phyloP scores from a whole-genome alignment of 2,797 vertebrate genomes.

The Taeniopygia guttata region DNA sequence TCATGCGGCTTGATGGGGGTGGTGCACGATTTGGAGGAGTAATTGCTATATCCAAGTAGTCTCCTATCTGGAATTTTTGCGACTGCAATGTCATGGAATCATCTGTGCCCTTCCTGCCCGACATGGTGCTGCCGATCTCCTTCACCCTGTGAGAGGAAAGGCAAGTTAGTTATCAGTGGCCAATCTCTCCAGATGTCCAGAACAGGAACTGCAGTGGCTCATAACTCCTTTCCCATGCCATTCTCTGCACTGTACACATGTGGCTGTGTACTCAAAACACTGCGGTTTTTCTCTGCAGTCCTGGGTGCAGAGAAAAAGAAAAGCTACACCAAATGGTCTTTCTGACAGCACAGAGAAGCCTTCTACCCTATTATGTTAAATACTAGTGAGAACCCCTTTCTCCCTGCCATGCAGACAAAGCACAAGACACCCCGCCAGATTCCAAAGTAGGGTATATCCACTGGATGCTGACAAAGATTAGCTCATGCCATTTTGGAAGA shows the following conservation, averaged over 20 bases:
- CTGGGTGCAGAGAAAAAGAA: neutral
- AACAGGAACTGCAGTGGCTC: rapidly evolving
- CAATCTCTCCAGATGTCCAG: neutral
- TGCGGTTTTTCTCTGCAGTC: neutral
- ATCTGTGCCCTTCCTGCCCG: constrained; percentile 92
- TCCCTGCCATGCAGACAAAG: neutral
- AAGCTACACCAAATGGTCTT: neutral
- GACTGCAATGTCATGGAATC: constrained; percentile 97
- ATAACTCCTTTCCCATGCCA: rapidly evolving
- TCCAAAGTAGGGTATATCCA: neutral
- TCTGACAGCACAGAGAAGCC: neutral
- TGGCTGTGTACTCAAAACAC: rapidly evolving
- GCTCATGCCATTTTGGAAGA: neutral
- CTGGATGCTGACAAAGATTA: neutral
- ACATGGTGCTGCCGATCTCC: constrained; percentile 94
- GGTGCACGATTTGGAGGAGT: constrained; percentile 93
- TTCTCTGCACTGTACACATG: neutral
- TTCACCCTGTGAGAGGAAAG: constrained; percentile 82
- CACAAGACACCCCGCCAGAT: neutral
- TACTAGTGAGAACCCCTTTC: neutral
- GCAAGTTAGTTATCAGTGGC: neutral
- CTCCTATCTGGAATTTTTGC: constrained; percentile 97
- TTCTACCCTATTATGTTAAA: neutral
- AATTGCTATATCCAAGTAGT: constrained; percentile 96
- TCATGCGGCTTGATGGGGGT: constrained; percentile 87